Conservation (phyloP, 2,888 invertebrate genomes). For the Onchidella celtica region DNA sequence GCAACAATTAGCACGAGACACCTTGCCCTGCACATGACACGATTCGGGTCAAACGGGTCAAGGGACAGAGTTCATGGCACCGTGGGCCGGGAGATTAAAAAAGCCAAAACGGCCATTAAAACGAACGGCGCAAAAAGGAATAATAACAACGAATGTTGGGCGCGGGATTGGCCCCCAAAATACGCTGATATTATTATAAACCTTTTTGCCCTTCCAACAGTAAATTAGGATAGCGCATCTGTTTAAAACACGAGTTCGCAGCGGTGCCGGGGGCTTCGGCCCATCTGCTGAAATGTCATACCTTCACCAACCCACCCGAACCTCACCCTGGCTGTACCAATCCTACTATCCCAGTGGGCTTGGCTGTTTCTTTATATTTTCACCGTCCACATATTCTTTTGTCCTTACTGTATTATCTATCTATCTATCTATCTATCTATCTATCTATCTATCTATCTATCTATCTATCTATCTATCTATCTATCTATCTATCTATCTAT, state of each 20-base stretch:
- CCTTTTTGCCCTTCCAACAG: not conserved
- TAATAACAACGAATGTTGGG: constrained; percentile 19
- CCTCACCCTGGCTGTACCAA: not conserved
- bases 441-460: constrained; percentile 5
- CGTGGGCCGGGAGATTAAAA: constrained; percentile 3
- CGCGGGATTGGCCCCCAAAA: not conserved
- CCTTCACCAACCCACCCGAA: not conserved
- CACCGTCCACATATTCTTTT: not conserved
- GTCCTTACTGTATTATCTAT: not conserved
- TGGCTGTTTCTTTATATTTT: not conserved
- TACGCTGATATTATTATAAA: not conserved
- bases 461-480: not conserved
- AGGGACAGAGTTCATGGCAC: constrained; percentile 33
- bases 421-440: not conserved
- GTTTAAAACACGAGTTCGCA: not conserved
- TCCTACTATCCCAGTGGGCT: not conserved
- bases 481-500: not conserved
- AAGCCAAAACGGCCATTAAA: constrained; percentile 15
- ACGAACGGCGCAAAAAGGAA: constrained; percentile 21
- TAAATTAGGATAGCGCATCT: constrained; percentile 15
- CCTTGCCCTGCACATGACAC: constrained; percentile 44
- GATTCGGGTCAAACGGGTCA: constrained; percentile 35
- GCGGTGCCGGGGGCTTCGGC: not conserved
- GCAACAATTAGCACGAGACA: constrained; percentile 43
- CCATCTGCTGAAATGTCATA: not conserved